A percentile compares a stretch with the other conserved stretches of the same genome.
These are phyloP conservation scores for Elymnias hypermnestra DNA, from an alignment of 1,140 invertebrate species.

Conservation along the genomic window DNA sequence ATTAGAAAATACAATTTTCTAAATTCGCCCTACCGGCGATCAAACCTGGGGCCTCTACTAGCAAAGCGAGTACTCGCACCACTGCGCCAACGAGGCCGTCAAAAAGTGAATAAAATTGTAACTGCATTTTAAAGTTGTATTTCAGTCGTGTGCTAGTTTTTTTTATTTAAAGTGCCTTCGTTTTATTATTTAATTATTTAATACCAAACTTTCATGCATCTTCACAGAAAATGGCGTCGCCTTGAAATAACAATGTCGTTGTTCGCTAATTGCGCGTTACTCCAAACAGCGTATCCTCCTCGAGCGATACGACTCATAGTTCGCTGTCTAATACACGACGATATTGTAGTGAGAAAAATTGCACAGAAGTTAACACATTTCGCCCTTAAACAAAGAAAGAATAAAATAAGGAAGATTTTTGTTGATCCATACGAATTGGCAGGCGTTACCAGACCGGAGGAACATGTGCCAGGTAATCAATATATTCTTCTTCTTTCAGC, in stretches of 20 bases:
- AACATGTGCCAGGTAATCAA: slow-evolving; percentile 48
- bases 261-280: slow-evolving; percentile 81
- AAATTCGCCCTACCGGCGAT: too few relatives aligned
- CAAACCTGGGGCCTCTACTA: too few relatives aligned
- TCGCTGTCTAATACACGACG: slow-evolving; percentile 84
- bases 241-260: slow-evolving; percentile 85
- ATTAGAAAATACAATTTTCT: too few relatives aligned
- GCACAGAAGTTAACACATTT: slow-evolving; percentile 79
- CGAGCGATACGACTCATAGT: slow-evolving; percentile 82
- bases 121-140: too few relatives aligned
- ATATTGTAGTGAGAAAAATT: slow-evolving; percentile 85
- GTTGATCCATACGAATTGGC: slow-evolving; percentile 74
- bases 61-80: too few relatives aligned
- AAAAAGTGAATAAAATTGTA: too few relatives aligned
- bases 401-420: slow-evolving; percentile 78
- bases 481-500: too few relatives aligned
- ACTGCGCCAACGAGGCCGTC: too few relatives aligned
- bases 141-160: too few relatives aligned
- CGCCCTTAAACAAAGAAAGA: slow-evolving; percentile 87
- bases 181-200: too few relatives aligned
- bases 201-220: too few relatives aligned
- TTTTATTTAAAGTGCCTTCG: too few relatives aligned
- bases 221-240: slow-evolving; percentile 87
- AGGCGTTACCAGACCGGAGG: slow-evolving; percentile 37
- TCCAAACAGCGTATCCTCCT: slow-evolving; percentile 81